Base-by-base conservation (phyloP, 2,113 vertebrate genomes). In the Platanista minor region DNA sequence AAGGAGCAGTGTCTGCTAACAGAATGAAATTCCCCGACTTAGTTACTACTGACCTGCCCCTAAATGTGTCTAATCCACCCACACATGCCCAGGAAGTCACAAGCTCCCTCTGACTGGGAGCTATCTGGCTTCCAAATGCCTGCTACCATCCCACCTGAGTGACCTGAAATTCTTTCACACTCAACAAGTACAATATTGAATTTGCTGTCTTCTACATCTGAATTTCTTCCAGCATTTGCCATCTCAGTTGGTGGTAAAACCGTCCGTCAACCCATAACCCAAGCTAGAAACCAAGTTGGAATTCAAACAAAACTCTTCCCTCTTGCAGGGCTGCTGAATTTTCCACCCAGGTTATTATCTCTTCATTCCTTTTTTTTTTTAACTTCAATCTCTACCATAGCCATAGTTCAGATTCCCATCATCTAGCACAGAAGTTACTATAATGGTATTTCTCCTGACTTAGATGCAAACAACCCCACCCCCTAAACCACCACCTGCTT, bases 11-110 rank as follows among this genome's bases (percentile, higher is more conserved):
- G 21, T 39, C 61, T 87, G 27, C 85, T 87, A 31, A 66, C 33
- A 94, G 7, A 88, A 93, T 36, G 18, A 64, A 77, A 10, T 29
- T 33, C 14, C 9, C 33, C 25, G 46, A 54, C 3, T 52, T 29
- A 3, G 6, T 71, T 23, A 77, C 52, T 23, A 46, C 10, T 54
- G 3, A 43, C 11, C 31, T 83, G 2, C 21, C 67, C 84, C 64
- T 43, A 43, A 78, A 52, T 33, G 9, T n/a, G 12, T 15, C 71
- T 23, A 29, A 31, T 27, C 39, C 5, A 39, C 23, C 36, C 17
- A 11, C 0, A 0, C 11, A 29, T 5, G 15, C 12, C 41, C 61
- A 25, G 54, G 27, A 80, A 71, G 67, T 46, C 83, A 49, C 39
- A 84, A 52, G 17, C 18, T 67, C 13, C 36, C 39, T 69, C 39